Evolutionary conservation across 2,888 invertebrate species (phyloP), one percentile per base, ranked within the genome.

Genomic region (Saturnia japonica): DNA sequence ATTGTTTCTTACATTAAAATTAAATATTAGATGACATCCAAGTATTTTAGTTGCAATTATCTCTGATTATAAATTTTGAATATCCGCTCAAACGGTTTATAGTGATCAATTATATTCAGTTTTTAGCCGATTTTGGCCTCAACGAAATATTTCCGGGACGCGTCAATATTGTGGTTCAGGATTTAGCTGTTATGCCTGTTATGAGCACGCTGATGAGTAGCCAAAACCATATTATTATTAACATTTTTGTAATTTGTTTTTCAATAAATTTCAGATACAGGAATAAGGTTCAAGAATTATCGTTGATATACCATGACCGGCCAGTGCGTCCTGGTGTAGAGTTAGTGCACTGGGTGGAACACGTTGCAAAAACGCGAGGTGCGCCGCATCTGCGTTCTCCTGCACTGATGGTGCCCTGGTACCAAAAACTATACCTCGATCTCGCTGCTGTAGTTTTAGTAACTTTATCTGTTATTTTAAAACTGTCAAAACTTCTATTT

Each of bases 341-440:
- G 67, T 51, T 90, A 34, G 81, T 83, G 7, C 84, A 85, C 74
- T 90, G 90, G 89, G 83, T 88, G 2, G 82, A 85, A 57, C 88
- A 90, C 73, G 89, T 88, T 11, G 77, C 85, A 6, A 74, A 74
- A 28, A 89, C 89, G 1, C 64, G 75, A 0, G 90, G 90, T 0
- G 88, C 90, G 0, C 73, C 75, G 0, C 86, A 89, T 68, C 74
- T 89, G 9, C 84, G 86, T 2, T 89, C 90, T 0, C 76, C 81
- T 0, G 88, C 88, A 0, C 74, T 88, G 0, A 62, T 76, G 57
- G 28, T 87, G 19, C 84, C 85, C n/a, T 82, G 84, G 72, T 89
- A 88, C 76, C 83, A 88, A 75, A 85, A 84, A 70, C 3, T 84
- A 19, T 88, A 84, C 67, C 42, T 90, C 34, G 91, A 91, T 75